A percentile compares a stretch with the other conserved stretches of the same genome.
These are phyloP conservation scores for Drosophila bocki DNA, from an alignment of 1,140 invertebrate species.

Conservation along the genomic window DNA sequence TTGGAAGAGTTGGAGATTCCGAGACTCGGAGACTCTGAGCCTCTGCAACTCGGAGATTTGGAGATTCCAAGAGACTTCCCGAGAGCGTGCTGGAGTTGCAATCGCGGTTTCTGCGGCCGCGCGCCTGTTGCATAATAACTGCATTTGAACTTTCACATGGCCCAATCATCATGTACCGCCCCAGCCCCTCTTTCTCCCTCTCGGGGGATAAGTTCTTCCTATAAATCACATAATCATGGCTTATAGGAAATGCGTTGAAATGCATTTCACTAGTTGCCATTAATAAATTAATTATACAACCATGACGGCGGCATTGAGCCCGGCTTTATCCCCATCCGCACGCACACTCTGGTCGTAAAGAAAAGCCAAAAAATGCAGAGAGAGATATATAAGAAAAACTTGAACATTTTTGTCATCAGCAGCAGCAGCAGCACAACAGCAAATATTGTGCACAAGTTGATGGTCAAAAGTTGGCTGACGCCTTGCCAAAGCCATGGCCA, in stretches of 20 bases:
- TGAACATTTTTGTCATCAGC: conserved; percentile 42
- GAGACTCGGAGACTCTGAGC: background rate
- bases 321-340: conserved; percentile 28
- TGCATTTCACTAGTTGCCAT: conserved; percentile 52
- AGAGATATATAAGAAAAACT: conserved; percentile 26
- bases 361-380: conserved; percentile 32
- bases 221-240: conserved; percentile 70
- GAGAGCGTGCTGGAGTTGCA: conserved; percentile 32
- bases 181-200: background rate
- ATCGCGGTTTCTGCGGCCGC: conserved; percentile 26
- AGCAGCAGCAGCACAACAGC: conserved; percentile 20
- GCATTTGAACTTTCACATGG: conserved; percentile 68
- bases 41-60: background rate
- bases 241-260: conserved; percentile 58
- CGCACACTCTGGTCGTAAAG: conserved; percentile 30
- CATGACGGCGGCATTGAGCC: conserved; percentile 26
- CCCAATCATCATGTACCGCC: conserved; percentile 14
- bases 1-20: conserved; percentile 19
- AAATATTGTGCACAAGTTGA: conserved; percentile 56
- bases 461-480: conserved; percentile 66
- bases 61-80: conserved; percentile 9
- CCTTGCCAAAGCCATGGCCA: conserved; percentile 72
- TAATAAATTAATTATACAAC: conserved; percentile 72
- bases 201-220: conserved; percentile 61
- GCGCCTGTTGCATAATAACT: conserved; percentile 60